Evolutionary conservation across 2,888 invertebrate genomes (phyloP).

Genomic region (Euclidia mi): DNA sequence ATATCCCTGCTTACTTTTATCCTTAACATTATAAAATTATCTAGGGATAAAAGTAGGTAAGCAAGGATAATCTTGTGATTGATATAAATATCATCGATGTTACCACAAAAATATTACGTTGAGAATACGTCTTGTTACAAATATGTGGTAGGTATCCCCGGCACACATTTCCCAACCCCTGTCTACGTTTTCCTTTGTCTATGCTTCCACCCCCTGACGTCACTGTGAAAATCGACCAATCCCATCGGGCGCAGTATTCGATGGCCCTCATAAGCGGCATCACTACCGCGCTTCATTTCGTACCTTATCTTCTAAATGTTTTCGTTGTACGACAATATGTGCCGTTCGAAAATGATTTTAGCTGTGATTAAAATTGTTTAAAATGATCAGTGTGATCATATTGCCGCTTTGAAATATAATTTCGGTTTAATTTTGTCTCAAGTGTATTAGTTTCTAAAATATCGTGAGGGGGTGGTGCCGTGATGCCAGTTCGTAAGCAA

Average conservation of each 20-base stretch:
- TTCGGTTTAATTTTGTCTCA: conserved; percentile 76
- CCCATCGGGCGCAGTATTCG: conserved; percentile 87
- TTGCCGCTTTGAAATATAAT: conserved; percentile 74
- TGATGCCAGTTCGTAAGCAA: conserved; percentile 94
- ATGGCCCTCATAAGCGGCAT: conserved; percentile 80
- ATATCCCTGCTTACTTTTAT: too few species aligned
- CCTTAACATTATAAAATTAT: too few species aligned
- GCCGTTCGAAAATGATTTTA: conserved; percentile 74
- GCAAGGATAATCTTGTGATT: too few species aligned
- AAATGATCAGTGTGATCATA: conserved; percentile 72
- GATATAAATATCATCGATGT: conserved; percentile 8
- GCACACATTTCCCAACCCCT: conserved; percentile 69
- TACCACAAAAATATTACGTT: conserved; percentile 10
- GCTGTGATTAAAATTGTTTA: conserved; percentile 80
- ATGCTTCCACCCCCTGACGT: conserved; percentile 90
- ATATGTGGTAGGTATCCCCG: conserved; percentile 55
- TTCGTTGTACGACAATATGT: conserved; percentile 81
- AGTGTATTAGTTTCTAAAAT: conserved; percentile 79
- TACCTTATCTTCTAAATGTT: conserved; percentile 83
- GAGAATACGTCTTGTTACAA: not conserved
- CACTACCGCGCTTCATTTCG: conserved; percentile 79
- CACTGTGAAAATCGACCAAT: conserved; percentile 91
- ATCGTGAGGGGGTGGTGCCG: conserved; percentile 88
- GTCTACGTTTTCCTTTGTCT: conserved; percentile 79
- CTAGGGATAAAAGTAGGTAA: too few species aligned